phyloP scores from a whole-genome alignment of 2,113 vertebrate species.

The Nannospalax galili region DNA sequence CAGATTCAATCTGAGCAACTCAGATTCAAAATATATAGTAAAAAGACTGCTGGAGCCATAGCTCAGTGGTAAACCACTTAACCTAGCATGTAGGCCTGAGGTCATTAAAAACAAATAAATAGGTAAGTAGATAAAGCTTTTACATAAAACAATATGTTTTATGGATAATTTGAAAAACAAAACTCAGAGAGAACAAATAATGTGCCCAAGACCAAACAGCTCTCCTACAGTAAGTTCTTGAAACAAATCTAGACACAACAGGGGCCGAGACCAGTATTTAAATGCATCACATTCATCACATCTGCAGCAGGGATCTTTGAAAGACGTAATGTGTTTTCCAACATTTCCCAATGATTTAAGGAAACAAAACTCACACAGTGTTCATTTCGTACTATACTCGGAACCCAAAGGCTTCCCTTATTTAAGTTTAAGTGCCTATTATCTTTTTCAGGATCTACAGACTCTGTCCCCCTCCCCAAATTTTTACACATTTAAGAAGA shows the following conservation, averaged over 20 bases:
- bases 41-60: rapidly evolving
- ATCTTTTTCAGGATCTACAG: neutral
- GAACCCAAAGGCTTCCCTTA: neutral
- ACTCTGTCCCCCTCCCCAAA: neutral
- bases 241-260: neutral
- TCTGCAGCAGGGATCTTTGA: neutral
- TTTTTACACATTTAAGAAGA: conserved; percentile 4
- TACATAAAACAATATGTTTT: neutral
- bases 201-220: neutral
- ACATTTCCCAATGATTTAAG: neutral
- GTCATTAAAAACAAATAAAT: neutral
- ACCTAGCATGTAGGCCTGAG: rapidly evolving
- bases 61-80: neutral
- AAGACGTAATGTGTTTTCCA: neutral
- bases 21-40: neutral
- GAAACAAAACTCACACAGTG: neutral
- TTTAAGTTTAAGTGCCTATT: neutral
- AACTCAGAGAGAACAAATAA: neutral
- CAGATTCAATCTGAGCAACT: neutral
- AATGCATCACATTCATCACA: neutral
- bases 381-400: neutral
- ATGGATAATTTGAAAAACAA: neutral
- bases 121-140: too few relatives aligned
- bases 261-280: neutral
- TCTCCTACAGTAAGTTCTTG: neutral